Evolutionary conservation across 2,113 vertebrate genomes (phyloP), one percentile per base, ranked within the genome.

Genomic region (Pomatorhinus ruficollis): DNA sequence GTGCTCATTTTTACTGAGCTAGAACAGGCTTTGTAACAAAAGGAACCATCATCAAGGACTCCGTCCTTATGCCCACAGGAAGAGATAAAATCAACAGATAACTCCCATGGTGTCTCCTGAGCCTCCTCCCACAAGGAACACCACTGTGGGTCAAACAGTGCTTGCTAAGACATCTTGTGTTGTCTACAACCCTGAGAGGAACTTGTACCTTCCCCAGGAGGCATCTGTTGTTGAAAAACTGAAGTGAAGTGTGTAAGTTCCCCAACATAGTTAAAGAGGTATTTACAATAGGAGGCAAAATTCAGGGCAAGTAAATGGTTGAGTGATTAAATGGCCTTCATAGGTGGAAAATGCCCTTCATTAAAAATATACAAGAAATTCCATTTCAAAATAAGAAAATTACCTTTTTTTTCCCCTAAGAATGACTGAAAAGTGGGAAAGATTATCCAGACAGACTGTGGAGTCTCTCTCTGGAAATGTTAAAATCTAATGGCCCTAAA

Each of bases 131-230:
- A 39, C 31, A 76, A 21, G 37, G 37, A 78, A 25, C 11, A 52
- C 40, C 14, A n/a, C 2, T 35, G 4, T 28, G 35, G 9, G 15
- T 57, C n/a, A 64, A 52, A 59, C 0, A 1, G 15, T 25, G 59
- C 10, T 45, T 60, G 37, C 19, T 50, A 78, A 91, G 27, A 54
- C 12, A 49, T 17, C 22, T 27, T 42, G 25, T 23, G 7, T 7
- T 68, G 17, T 44, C 49, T 24, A 23, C 2, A 68, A 54, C 22
- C 14, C 61, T n/a, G 28, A 81, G 18, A 61, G 16, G 15, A 88
- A 69, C 33, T 52, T 44, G 19, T 14, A 56, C 35, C 27, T 83
- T 76, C 23, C 14, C 22, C 28, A 49, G 6, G 5, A 81, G 10
- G 40, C 25, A 60, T 23, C 6, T 65, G 57, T 37, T 27, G 52